These are phyloP conservation scores for Coptodon bakossiorum DNA, from an alignment of 2,113 vertebrate species.

Conservation along the genomic window DNA sequence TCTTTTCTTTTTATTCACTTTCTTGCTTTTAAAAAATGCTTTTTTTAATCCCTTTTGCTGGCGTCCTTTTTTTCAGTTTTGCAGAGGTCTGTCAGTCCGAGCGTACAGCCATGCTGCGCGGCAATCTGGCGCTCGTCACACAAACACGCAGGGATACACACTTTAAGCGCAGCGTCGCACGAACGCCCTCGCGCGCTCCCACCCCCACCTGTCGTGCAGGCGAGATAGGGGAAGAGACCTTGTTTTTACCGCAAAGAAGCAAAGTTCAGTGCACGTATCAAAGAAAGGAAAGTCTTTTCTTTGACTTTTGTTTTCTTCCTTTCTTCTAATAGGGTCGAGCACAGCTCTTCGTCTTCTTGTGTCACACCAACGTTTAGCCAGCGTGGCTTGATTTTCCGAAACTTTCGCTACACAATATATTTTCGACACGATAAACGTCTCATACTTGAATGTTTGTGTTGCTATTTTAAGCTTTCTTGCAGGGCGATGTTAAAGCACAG, in stretches of 20 bases:
- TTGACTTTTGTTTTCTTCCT: not conserved
- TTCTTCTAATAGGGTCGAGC: not conserved
- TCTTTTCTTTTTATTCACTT: not conserved
- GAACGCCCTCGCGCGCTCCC: not conserved
- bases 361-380: not conserved
- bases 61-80: not conserved
- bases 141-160: not conserved
- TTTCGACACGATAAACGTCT: not conserved
- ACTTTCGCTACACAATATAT: not conserved
- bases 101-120: constrained; percentile 10
- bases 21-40: not conserved
- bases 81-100: not conserved
- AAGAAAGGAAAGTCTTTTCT: not conserved
- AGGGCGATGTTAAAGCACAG: not conserved
- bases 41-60: not conserved
- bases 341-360: not conserved
- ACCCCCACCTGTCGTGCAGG: constrained; percentile 8
- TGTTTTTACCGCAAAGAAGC: not conserved
- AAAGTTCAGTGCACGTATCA: not conserved
- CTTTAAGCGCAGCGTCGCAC: not conserved
- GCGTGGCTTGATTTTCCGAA: not conserved
- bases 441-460: not conserved
- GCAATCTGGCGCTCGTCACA: constrained; percentile 26
- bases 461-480: not conserved
- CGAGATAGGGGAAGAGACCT: not conserved